phyloP scores from a whole-genome alignment of 2,113 vertebrate genomes.

The Serinus canaria region DNA sequence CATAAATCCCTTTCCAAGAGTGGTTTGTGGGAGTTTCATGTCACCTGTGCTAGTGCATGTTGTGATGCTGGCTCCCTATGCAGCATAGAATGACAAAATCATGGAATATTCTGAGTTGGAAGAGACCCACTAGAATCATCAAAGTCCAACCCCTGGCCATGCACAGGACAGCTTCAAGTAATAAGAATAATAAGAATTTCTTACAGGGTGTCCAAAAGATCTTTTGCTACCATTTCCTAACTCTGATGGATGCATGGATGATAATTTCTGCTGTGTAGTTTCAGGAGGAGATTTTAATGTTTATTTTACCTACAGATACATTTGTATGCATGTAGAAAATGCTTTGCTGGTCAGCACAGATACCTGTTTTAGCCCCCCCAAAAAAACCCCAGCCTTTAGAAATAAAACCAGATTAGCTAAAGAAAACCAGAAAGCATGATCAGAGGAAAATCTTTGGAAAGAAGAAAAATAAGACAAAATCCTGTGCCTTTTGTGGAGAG shows the following conservation, averaged over 20 bases:
- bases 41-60: neutral
- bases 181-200: neutral
- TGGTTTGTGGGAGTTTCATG: neutral
- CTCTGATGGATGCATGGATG: neutral
- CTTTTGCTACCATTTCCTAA: neutral
- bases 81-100: neutral
- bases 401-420: neutral
- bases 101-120: neutral
- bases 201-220: neutral
- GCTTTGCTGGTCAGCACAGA: neutral
- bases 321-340: neutral
- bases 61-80: neutral
- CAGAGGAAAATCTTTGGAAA: neutral
- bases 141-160: neutral
- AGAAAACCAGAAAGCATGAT: neutral
- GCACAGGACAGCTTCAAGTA: neutral
- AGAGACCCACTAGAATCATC: neutral
- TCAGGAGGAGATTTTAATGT: neutral
- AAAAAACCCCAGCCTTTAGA: neutral
- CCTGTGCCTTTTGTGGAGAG: neutral
- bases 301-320: neutral
- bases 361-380: neutral
- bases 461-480: neutral
- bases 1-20: neutral
- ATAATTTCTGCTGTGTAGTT: neutral